phyloP scores from a whole-genome alignment of 2,113 vertebrate genomes.

The Mesocricetus auratus region DNA sequence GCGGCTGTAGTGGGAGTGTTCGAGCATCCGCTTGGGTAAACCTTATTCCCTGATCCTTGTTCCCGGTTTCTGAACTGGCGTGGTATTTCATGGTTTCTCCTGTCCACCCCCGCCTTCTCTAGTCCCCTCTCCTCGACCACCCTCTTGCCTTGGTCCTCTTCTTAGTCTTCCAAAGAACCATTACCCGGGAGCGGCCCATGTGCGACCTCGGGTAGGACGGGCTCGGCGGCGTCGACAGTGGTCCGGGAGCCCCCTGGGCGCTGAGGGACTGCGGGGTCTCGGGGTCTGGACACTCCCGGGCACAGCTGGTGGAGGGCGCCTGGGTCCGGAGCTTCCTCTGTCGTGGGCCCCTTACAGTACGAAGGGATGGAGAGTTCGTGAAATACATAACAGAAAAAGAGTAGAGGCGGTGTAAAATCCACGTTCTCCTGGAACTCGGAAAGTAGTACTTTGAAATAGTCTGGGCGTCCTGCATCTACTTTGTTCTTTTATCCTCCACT shows the following conservation, averaged over 20 bases:
- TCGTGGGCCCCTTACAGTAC: background rate
- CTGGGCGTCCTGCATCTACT: background rate
- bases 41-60: conserved; percentile 56
- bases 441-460: background rate
- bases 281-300: background rate
- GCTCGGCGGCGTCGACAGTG: conserved; percentile 18
- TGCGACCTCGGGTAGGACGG: conserved; percentile 58
- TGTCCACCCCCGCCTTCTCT: background rate
- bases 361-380: background rate
- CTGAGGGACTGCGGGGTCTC: background rate
- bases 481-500: background rate
- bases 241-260: background rate
- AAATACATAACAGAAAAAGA: background rate
- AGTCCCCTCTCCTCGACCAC: background rate
- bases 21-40: conserved; percentile 72
- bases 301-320: background rate
- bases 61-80: background rate
- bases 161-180: conserved; percentile 43
- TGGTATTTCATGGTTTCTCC: conserved; percentile 38
- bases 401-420: background rate
- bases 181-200: conserved; percentile 59
- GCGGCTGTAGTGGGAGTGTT: conserved; percentile 62
- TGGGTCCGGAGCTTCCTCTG: background rate
- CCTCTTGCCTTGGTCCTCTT: background rate
- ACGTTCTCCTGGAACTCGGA: background rate